Percentiles rank a stretch among this genome's conserved stretches.
Evolutionary conservation across 2,797 vertebrate species (phyloP).

Genomic region (Galaxias olidus): DNA sequence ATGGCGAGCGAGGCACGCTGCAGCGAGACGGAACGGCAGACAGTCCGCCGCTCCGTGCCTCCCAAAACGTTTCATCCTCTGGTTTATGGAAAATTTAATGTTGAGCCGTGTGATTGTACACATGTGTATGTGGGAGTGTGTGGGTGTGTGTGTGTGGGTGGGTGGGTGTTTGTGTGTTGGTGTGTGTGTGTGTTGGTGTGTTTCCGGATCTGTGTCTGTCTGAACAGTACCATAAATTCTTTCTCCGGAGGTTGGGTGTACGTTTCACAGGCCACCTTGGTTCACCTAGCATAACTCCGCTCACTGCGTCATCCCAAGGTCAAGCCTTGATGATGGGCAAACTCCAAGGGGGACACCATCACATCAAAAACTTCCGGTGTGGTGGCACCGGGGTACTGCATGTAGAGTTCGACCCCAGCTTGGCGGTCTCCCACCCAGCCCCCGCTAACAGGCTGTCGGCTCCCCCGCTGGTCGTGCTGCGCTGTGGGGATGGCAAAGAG

Average conservation of each 20-base stretch:
- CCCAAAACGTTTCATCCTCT: neutral
- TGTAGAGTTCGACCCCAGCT: neutral
- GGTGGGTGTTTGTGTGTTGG: slow-evolving; percentile 1
- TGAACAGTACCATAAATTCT: no score
- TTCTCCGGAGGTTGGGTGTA: no score
- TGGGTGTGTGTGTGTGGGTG: neutral
- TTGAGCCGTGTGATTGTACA: slow-evolving; percentile 34
- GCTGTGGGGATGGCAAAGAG: slow-evolving; percentile 65
- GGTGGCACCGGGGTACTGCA: no score
- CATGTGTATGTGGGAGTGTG: no score
- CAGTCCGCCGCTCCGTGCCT: neutral
- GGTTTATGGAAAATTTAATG: neutral
- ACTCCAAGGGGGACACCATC: no score
- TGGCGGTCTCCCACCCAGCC: slow-evolving; percentile 3
- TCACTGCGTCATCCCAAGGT: no score
- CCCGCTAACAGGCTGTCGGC: slow-evolving; percentile 43
- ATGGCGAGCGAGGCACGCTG: slow-evolving; percentile 22
- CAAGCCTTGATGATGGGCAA: no score
- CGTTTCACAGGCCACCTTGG: no score
- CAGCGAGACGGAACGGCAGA: slow-evolving; percentile 30
- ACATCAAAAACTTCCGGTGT: no score
- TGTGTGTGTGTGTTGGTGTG: neutral
- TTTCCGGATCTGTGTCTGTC: neutral
- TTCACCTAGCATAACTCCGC: no score
- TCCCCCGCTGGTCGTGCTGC: slow-evolving; percentile 58